phyloP scores from a whole-genome alignment of 2,113 vertebrate species.

The Platysternon megacephalum region DNA sequence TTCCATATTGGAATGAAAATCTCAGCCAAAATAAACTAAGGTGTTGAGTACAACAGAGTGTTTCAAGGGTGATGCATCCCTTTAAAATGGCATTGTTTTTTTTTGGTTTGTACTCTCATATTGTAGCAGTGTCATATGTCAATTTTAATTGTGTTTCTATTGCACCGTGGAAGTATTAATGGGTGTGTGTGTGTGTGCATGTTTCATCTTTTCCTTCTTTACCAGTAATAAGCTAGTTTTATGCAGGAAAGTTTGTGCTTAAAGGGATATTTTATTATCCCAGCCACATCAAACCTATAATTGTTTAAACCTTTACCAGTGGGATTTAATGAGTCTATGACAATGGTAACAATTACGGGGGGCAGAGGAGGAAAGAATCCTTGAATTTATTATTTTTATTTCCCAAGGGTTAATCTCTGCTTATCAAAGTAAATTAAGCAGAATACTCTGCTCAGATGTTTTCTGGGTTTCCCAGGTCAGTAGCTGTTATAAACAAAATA shows the following conservation, averaged over 20 bases:
- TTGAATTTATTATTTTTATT: slow-evolving; percentile 71
- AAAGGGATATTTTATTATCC: slow-evolving; percentile 37
- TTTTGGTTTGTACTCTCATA: background rate
- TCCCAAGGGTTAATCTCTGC: slow-evolving; percentile 62
- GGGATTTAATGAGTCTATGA: slow-evolving; percentile 49
- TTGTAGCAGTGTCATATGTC: background rate
- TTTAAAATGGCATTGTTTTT: background rate
- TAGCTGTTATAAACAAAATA: slow-evolving; percentile 59
- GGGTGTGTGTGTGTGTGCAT: background rate
- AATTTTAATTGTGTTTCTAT: background rate
- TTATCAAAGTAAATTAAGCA: slow-evolving; percentile 69
- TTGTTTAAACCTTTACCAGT: background rate
- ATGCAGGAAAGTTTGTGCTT: slow-evolving; percentile 38
- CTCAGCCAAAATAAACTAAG: background rate
- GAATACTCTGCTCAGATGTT: slow-evolving; percentile 39
- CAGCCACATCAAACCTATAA: background rate
- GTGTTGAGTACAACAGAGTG: background rate
- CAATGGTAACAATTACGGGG: slow-evolving; percentile 62
- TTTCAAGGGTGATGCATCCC: background rate
- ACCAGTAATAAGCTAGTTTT: slow-evolving; percentile 24
- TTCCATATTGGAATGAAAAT: background rate
- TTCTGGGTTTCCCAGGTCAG: slow-evolving; percentile 49
- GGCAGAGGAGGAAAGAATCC: slow-evolving; percentile 25
- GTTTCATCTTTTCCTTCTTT: slow-evolving; percentile 5
- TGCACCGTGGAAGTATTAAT: background rate